Base-by-base conservation (phyloP, 2,797 vertebrate genomes). In the Ptychadena robeensis region DNA sequence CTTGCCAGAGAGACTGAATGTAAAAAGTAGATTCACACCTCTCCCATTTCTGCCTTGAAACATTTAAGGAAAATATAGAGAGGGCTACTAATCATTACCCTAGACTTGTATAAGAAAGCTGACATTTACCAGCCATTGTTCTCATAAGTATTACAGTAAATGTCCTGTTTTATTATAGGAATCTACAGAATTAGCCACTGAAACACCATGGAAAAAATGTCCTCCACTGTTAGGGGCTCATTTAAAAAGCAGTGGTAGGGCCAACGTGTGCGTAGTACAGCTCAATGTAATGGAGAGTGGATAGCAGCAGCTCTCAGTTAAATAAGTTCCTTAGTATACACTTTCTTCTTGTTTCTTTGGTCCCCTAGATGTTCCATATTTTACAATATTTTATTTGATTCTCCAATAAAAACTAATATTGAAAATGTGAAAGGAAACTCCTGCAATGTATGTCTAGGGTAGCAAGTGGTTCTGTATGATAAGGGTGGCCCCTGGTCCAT, bases 51-150 rank as follows among this genome's bases (percentile, higher is more conserved):
- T 34, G 57, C 44, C 63, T 31, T 78, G 35, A 82, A 82, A 82
- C 57, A 48, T 27, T 76, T 27, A 22, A 70, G n/a, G 40, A 72
- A 82, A 82, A 61, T 71, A 68, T 70, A 67, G 34, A n/a, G 69
- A 67, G 82, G 78, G n/a, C 31, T 38, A 69, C 59, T 83, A 83
- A 83, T 83, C 74, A 79, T 66, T 72, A 48, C 67, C 34, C 37
- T 25, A 27, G 22, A 32, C 61, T 73, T 64, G 37, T 53, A 73
- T 28, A 66, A 68, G 75, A 79, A 78, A 48, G 76, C 75, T 83
- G 69, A 11, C 70, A 84, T 73, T 79, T 79, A 73, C 69, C 82
- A 79, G 63, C 63, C 63, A 73, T 84, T 79, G 76, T 84, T 79
- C 76, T 38, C 31, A 35, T 31, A 79, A 79, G 63, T 69, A 32